Base-by-base conservation (phyloP, 2,113 vertebrate genomes). In the Xenopus borealis region DNA sequence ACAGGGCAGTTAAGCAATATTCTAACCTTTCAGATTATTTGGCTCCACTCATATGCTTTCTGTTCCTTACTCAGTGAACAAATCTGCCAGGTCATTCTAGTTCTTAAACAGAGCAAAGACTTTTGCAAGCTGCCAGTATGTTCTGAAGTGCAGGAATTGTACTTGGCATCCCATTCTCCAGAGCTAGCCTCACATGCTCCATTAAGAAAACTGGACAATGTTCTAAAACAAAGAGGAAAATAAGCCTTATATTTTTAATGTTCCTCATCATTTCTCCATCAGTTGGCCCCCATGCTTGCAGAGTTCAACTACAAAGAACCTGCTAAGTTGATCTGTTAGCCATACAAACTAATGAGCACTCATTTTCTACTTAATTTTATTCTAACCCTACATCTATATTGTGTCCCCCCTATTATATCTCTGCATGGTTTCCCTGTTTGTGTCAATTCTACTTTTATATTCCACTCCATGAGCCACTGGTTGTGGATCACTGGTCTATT, bases 71-170 rank as follows among this genome's bases (percentile, higher is more conserved):
- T 27, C 23, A 62, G 66, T 69, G 73, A 75, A 58, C 66, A 69
- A 69, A 75, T 69, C 58, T 69, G 74, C 74, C 74, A 77, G 61
- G 53, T 70, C 74, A 70, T 70, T 77, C 74, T 58, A 70, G 27
- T 57, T 67, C 67, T 64, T 67, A 70, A 77, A 77, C 69, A 46
- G 59, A 77, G 74, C 67, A 70, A 77, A 68, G 66, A 70, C 12
- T 3, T 69, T 27, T 68, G 44, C 47, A 57, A 33, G 53, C 62
- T 77, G 74, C 66, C 74, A 77, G 67, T 18, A 46, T 40, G 52
- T 77, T 70, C 53, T 57, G 33, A 69, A 77, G 67, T 67, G 59
- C 64, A 70, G 59, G 20, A 75, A 45, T 68, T 44, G 44, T 75
- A 67, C 50, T 70, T 77, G 74, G 74, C 74, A 70, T 33, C 27